Evolutionary conservation across 2,888 invertebrate genomes (phyloP), one percentile per base, ranked within the genome.

Genomic region (Deroplatys truncata): DNA sequence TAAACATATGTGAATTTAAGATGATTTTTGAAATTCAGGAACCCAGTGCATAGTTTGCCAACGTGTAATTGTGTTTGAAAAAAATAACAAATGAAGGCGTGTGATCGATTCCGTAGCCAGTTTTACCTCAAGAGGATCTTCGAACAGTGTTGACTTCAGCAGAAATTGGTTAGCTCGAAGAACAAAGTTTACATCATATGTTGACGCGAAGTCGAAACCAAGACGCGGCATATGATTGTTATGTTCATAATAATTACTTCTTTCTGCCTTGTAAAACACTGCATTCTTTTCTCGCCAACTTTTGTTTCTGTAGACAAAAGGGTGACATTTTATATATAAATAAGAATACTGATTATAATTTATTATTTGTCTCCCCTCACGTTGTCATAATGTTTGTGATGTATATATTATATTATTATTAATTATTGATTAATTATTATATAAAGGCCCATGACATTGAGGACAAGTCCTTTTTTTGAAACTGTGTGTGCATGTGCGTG

Each of bases 381-480:
- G 87, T 86, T 90, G 88, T 87, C 87, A 91, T 90, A 88, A 89
- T 86, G 86, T 89, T 90, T 90, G 90, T 90, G 89, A 90, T 91
- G 91, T 91, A 91, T 89, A 91, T 91, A 91, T 90, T 91, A 90
- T 91, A 89, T 89, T 91, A 90, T 90, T 90, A 89, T 90, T 90
- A 90, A 89, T 90, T 91, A 90, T 90, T 89, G 35, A 90, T 90
- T 90, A 86, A 90, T 91, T 88, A 85, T 90, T 90, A 86, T 88
- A 90, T 90, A 90, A 90, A 90, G 91, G 91, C 90, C 91, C 90
- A 91, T 91, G 90, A 91, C 91, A 91, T 91, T 91, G 91, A 91
- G 91, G 91, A 91, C 88, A 88, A 90, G 90, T 90, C 88, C 88
- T 90, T 90, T 90, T 89, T 86, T 89, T 88, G 35, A 88, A 88